Percentiles rank a stretch among this genome's conserved stretches.
phyloP scores from a whole-genome alignment of 2,113 vertebrate genomes.

The Marmota flaviventris region DNA sequence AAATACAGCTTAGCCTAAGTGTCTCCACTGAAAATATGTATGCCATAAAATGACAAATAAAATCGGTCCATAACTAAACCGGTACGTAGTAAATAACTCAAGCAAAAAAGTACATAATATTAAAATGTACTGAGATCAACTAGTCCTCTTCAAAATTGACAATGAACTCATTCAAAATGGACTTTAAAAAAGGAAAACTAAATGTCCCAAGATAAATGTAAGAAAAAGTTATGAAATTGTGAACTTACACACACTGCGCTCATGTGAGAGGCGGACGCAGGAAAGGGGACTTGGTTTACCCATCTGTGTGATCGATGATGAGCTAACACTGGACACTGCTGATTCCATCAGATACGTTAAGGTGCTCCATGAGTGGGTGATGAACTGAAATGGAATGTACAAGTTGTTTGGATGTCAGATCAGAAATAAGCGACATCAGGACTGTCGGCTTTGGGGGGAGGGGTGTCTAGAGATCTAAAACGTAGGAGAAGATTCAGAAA shows the following conservation, averaged over 20 bases:
- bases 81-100: slow-evolving; percentile 57
- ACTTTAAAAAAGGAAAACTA: slow-evolving; percentile 34
- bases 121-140: slow-evolving; percentile 49
- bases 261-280: background rate
- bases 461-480: background rate
- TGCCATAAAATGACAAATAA: slow-evolving; percentile 73
- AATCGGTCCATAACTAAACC: slow-evolving; percentile 63
- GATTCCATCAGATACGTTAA: background rate
- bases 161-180: slow-evolving; percentile 31
- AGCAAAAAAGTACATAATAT: slow-evolving; percentile 22
- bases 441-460: background rate
- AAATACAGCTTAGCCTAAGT: slow-evolving; percentile 68
- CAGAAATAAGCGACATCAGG: background rate
- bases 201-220: background rate
- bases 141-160: background rate
- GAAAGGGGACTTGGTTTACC: background rate
- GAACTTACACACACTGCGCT: background rate
- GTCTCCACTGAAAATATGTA: slow-evolving; percentile 76
- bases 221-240: background rate
- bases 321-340: background rate
- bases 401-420: background rate
- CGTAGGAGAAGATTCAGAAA: background rate
- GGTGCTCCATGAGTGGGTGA: background rate
- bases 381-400: background rate
- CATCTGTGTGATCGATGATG: background rate